Base-by-base conservation (phyloP, 2,113 vertebrate species). In the Sinocyclocheilus anophthalmus region DNA sequence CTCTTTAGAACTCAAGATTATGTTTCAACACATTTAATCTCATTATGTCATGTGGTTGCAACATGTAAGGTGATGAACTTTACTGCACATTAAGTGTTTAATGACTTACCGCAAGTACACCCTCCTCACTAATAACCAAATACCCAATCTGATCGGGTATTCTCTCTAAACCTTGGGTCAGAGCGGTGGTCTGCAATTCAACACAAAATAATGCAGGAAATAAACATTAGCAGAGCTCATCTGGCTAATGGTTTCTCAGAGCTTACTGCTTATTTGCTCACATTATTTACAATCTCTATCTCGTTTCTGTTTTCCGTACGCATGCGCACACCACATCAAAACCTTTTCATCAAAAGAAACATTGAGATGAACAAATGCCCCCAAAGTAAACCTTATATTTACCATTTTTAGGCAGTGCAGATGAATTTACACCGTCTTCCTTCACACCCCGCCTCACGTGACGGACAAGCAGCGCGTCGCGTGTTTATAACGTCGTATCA, bases 111-210 rank as follows among this genome's bases (percentile, higher is more conserved):
- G 96, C 96, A 88, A 97, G 90, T 9, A 97, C 96, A 1, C 96
- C 97, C 50, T 97, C 97, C 88, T 98, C 97, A 39, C 96, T 97
- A 91, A 98, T 95, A 59, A 98, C 96, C 93, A 98, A 92, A 89
- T 97, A 98, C 0, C 97, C 97, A 26, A 96, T 88, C 92, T 97
- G 96, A 73, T 96, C 96, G 16, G 96, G 96, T 85, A 98, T 97
- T 87, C 96, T 94, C 90, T 97, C 97, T 92, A 98, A 91, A 24
- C 97, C 97, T 80, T 97, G 96, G 5, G 96, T 97, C 87, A 97
- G 91, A 65, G 96, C 95, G 0, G 96, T 95, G 14, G 96, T 95
- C 96, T 97, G 88, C 9, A 84, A 88, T 50, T 30, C 14, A 82
- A 48, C 22, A 81, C n/a, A 55, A 39, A 42, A 12, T 33, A 81